A percentile compares a stretch with the other conserved stretches of the same genome.
Evolutionary conservation across 2,113 vertebrate species (phyloP).

Genomic region (Loxodonta africana): DNA sequence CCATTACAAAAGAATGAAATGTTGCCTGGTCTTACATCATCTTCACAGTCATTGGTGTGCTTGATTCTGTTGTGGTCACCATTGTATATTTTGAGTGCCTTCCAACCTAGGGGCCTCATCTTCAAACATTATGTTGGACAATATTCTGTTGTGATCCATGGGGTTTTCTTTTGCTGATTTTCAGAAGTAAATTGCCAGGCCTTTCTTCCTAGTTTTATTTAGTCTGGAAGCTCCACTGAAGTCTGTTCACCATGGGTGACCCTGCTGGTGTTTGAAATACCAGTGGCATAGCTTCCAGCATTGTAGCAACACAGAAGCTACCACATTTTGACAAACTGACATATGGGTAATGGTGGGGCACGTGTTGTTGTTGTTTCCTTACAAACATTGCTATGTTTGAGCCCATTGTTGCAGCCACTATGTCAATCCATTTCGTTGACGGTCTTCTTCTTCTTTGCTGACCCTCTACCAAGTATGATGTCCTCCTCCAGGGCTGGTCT

Average conservation of each 20-base stretch:
- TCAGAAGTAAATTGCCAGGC: background rate
- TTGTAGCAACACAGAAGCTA: background rate
- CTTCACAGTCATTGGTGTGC: no score
- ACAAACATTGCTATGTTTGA: no score
- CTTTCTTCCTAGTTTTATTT: background rate
- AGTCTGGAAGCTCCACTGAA: background rate
- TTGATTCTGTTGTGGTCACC: background rate
- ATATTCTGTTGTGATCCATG: background rate
- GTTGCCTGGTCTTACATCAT: no score
- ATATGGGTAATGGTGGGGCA: background rate
- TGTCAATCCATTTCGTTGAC: no score
- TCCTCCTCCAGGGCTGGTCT: no score
- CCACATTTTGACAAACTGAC: background rate
- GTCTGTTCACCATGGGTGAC: background rate
- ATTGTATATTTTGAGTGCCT: background rate
- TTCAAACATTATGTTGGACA: background rate
- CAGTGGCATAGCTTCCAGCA: background rate
- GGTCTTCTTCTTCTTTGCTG: no score
- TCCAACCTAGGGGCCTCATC: background rate
- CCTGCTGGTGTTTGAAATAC: background rate
- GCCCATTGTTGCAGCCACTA: no score
- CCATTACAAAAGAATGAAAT: no score
- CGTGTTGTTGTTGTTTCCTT: no score
- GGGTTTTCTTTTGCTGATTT: background rate
- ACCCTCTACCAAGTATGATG: no score